Evolutionary conservation across 2,113 vertebrate genomes (phyloP).

Genomic region (Tetrao urogallus): DNA sequence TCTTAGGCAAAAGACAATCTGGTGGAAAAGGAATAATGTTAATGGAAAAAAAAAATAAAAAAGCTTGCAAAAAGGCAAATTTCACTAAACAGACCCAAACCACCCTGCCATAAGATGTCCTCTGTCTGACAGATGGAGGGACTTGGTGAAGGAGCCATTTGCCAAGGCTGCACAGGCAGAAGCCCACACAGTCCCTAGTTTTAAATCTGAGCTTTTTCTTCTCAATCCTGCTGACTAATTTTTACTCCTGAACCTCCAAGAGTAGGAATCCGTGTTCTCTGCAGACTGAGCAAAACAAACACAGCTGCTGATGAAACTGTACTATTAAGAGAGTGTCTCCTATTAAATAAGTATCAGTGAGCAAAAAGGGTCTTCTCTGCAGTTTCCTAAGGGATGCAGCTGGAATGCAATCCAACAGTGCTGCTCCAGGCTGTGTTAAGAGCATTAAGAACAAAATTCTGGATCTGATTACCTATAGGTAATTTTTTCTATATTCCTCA

Average conservation of each 20-base stretch:
- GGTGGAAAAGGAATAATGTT: neutral
- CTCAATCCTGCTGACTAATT: neutral
- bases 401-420: neutral
- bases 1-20: conserved; percentile 51
- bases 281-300: neutral
- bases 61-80: neutral
- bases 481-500: neutral
- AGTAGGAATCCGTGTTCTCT: neutral
- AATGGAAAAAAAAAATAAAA: neutral
- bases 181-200: neutral
- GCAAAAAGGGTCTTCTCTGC: neutral
- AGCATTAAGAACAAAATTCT: neutral
- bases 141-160: neutral
- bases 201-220: neutral
- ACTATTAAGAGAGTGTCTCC: neutral
- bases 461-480: neutral
- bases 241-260: neutral
- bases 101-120: accelerated
- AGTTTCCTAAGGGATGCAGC: neutral
- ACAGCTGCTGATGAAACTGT: neutral
- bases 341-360: neutral
- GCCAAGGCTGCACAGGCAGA: neutral
- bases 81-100: neutral
- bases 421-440: neutral
- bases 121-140: neutral